Evolutionary conservation across 2,113 vertebrate species (phyloP).

Genomic region (Stegostoma tigrinum): DNA sequence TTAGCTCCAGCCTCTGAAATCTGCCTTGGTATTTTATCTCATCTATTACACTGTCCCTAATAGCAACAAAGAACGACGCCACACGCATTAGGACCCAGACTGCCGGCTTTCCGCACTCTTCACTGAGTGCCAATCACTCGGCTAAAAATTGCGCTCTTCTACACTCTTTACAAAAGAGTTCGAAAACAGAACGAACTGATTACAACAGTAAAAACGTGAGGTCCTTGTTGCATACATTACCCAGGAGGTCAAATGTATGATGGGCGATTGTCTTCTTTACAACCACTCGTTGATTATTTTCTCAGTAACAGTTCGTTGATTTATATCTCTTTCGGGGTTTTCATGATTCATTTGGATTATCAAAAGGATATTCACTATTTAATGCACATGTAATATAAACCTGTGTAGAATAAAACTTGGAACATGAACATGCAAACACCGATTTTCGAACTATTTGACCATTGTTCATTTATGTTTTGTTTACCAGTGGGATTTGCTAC

Average conservation of each 20-base stretch:
- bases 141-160: constrained; percentile 7
- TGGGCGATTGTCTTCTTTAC: background rate
- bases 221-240: constrained; percentile 18
- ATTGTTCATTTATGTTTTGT: background rate
- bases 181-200: constrained; percentile 24
- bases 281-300: background rate
- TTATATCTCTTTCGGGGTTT: background rate
- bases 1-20: constrained; percentile 23
- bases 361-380: background rate
- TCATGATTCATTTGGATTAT: background rate
- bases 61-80: constrained; percentile 32
- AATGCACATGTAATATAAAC: no score
- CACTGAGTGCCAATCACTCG: constrained; percentile 14
- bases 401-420: background rate
- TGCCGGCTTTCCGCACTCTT: constrained; percentile 31
- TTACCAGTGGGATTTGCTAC: background rate
- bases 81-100: constrained; percentile 36
- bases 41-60: constrained; percentile 30
- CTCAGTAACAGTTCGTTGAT: background rate
- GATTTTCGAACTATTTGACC: background rate
- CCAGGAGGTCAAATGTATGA: constrained; percentile 5
- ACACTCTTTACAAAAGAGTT: background rate
- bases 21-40: constrained; percentile 36
- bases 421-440: background rate
- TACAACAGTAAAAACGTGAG: background rate